Base-by-base conservation (phyloP, 2,113 vertebrate species). In the Pandion haliaetus region DNA sequence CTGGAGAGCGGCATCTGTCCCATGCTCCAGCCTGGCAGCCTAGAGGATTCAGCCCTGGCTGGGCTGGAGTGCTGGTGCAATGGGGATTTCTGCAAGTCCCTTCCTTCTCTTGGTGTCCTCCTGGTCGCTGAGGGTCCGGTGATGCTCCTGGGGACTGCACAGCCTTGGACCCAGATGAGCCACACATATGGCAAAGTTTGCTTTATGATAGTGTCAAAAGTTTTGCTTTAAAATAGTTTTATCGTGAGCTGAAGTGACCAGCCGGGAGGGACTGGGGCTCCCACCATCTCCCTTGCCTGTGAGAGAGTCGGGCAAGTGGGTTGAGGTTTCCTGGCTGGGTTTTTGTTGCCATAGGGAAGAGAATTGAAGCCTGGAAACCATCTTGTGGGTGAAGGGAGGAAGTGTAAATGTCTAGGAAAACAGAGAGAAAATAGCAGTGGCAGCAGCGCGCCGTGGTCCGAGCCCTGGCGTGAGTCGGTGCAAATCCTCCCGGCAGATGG, bases 311-410 rank as follows among this genome's bases (percentile, higher is more conserved):
- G 70, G 24, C 0, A n/a, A 95, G 87, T 63, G 89, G 84, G 73
- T 84, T 94, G 95, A 89, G 91, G 91, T 86, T 97, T 96, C 86
- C 86, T 86, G 92, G 72, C 83, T 58, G 80, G 57, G 31, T 69
- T 92, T 92, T 88, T 97, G 90, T 96, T 96, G 97, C 95, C 92
- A 73, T 88, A 96, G 93, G 95, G 94, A 88, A 82, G 92, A 92
- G 82, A 66, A 92, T 5, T 15, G 90, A 83, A 95, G 88, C 76
- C 91, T 95, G 95, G 93, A 95, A 97, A 91, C 90, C 88, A 19
- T 96, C 77, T 85, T 95, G 97, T 84, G 97, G 94, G 95, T 92
- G 95, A 90, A 74, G 94, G 88, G 86, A 86, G 94, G 97, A 97
- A 89, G 95, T 88, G 91, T 94, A 84, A 93, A 88, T 73, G 90